These are phyloP conservation scores for Nothobranchius furzeri DNA, from an alignment of 2,113 vertebrate species.

Conservation along the genomic window DNA sequence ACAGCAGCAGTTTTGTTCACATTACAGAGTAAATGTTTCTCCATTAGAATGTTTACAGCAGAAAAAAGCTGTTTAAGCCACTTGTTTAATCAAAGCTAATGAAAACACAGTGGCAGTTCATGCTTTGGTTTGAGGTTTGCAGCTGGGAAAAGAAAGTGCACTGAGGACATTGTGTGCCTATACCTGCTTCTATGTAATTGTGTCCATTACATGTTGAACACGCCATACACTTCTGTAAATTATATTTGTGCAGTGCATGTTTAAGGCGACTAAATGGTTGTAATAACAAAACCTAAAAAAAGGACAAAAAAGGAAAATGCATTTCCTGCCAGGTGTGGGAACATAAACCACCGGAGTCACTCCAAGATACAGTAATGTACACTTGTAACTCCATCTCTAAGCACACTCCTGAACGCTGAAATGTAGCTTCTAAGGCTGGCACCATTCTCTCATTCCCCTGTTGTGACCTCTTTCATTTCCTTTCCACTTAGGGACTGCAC, in stretches of 20 bases:
- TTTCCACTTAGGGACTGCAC: slow-evolving; percentile 29
- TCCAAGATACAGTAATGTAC: slow-evolving; percentile 61
- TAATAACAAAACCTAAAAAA: slow-evolving; percentile 12
- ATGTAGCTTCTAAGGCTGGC: slow-evolving; percentile 40
- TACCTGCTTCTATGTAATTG: slow-evolving; percentile 27
- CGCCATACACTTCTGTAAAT: slow-evolving; percentile 26
- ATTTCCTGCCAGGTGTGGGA: slow-evolving; percentile 32
- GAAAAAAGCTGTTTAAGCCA: neutral
- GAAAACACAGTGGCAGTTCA: slow-evolving; percentile 21
- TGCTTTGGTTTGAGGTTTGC: slow-evolving; percentile 13
- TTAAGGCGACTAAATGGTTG: slow-evolving; percentile 21
- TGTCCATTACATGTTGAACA: slow-evolving; percentile 35
- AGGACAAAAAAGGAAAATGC: no score
- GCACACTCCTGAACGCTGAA: slow-evolving; percentile 43
- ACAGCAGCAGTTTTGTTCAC: neutral
- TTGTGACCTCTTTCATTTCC: slow-evolving; percentile 57
- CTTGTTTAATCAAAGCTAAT: slow-evolving; percentile 32
- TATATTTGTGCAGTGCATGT: slow-evolving; percentile 6
- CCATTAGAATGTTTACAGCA: slow-evolving; percentile 11
- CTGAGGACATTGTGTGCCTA: slow-evolving; percentile 8
- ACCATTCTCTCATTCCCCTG: slow-evolving; percentile 27
- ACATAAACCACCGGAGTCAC: slow-evolving; percentile 32
- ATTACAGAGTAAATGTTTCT: slow-evolving; percentile 14
- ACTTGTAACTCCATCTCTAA: slow-evolving; percentile 59
- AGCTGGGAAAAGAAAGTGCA: slow-evolving; percentile 5